These are phyloP conservation scores for Drosophila yooni DNA, from an alignment of 2,888 invertebrate species.

Conservation along the genomic window DNA sequence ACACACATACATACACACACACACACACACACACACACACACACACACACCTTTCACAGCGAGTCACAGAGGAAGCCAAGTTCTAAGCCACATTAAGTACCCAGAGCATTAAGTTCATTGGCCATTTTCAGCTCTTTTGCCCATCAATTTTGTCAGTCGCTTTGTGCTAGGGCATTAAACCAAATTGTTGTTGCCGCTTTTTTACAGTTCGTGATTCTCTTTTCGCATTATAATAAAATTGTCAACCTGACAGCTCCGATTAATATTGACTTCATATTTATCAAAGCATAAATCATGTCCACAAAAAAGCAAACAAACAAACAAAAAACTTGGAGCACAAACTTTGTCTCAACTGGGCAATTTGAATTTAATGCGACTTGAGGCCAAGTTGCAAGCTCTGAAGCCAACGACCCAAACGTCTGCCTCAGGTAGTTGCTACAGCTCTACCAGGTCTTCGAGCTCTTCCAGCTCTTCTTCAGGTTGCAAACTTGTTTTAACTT, in stretches of 20 bases:
- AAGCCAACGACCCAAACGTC: constrained; percentile 53
- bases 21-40: neutral
- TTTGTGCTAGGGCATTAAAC: constrained; percentile 55
- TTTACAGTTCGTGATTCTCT: constrained; percentile 45
- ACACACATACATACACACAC: neutral
- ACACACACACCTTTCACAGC: constrained; percentile 52
- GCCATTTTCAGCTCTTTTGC: constrained; percentile 45
- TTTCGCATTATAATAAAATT: constrained; percentile 69
- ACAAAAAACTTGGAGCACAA: constrained; percentile 63
- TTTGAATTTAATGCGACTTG: constrained; percentile 42
- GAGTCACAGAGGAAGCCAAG: constrained; percentile 14
- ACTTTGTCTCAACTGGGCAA: constrained; percentile 40
- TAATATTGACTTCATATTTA: constrained; percentile 73
- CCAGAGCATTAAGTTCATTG: constrained; percentile 46
- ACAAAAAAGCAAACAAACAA: constrained; percentile 2
- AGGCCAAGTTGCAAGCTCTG: constrained; percentile 33
- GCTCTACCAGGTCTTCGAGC: constrained; percentile 1
- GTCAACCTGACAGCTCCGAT: constrained; percentile 78
- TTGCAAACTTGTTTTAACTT: constrained; percentile 64
- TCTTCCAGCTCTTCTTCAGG: constrained; percentile 1
- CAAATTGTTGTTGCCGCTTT: constrained; percentile 54
- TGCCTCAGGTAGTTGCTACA: constrained; percentile 19
- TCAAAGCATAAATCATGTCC: constrained; percentile 63
- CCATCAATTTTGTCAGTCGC: constrained; percentile 56
- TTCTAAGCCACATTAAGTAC: constrained; percentile 53